These are phyloP conservation scores for Petrosia ficiformis DNA, from an alignment of 37 sponge, comb jelly and placozoan species.

Conservation along the genomic window DNA sequence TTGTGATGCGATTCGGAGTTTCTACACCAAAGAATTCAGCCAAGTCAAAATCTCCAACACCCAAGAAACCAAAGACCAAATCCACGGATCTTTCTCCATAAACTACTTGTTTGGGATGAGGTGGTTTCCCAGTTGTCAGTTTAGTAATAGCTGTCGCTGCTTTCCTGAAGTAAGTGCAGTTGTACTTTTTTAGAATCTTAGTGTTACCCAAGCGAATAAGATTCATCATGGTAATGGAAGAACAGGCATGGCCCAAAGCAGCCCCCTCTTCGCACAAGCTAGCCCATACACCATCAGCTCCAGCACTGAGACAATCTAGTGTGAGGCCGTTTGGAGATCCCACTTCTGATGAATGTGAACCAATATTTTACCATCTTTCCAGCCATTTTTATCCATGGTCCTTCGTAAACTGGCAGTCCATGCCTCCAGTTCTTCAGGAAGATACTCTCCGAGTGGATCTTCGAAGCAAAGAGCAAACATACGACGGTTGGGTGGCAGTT, in stretches of 20 bases:
- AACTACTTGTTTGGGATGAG: constrained; percentile 69
- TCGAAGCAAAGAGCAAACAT: constrained; percentile 65
- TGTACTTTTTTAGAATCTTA: constrained; percentile 64
- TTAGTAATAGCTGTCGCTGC: constrained; percentile 75
- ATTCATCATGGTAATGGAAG: constrained; percentile 80
- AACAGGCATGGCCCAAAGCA: constrained; percentile 81
- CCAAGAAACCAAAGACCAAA: constrained; percentile 67
- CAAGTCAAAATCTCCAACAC: constrained; percentile 65
- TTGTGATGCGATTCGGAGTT: constrained; percentile 57
- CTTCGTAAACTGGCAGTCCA: constrained; percentile 72
- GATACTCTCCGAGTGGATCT: constrained; percentile 72
- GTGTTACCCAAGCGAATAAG: constrained; percentile 77
- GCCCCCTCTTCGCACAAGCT: constrained; percentile 88
- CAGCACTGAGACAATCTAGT: constrained; percentile 71
- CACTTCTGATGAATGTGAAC: constrained; percentile 84
- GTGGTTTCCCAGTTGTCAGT: constrained; percentile 61
- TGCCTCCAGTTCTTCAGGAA: constrained; percentile 75
- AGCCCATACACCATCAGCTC: constrained; percentile 88
- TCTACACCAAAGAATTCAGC: constrained; percentile 79
- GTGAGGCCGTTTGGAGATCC: constrained; percentile 66
- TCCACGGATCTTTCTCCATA: constrained; percentile 80
- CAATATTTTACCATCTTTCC: constrained; percentile 62
- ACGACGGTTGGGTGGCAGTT: constrained; percentile 42
- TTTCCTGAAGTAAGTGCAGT: constrained; percentile 63
- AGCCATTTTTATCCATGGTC: constrained; percentile 70